phyloP scores from a whole-genome alignment of 2,797 vertebrate species.

The Calcarius lapponicus region DNA sequence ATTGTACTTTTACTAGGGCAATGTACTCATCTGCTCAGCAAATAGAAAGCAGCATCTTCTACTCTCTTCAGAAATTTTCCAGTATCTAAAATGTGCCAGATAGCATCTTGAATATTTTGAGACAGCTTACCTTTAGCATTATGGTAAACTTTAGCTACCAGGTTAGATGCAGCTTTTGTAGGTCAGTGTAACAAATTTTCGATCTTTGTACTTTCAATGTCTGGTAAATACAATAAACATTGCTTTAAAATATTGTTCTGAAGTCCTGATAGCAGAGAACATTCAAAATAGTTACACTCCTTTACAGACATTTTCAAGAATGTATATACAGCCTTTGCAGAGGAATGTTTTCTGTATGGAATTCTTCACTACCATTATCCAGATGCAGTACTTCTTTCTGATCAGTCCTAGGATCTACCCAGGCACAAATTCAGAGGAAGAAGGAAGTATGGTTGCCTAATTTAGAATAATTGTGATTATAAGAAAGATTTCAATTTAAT shows the following conservation, averaged over 20 bases:
- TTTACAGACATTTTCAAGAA: neutral
- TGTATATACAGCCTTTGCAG: neutral
- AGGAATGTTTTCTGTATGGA: neutral
- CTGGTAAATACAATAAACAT: neutral
- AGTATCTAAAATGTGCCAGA: neutral
- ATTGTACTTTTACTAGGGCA: neutral
- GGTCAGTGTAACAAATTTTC: neutral
- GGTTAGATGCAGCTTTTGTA: neutral
- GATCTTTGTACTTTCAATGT: neutral
- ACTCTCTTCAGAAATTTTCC: neutral
- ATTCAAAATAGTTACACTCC: neutral
- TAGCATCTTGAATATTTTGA: neutral
- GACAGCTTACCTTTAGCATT: neutral
- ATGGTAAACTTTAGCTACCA: neutral
- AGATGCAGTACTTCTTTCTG: neutral
- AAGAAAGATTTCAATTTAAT: neutral
- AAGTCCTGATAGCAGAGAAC: neutral
- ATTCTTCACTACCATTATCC: neutral
- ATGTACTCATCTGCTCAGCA: neutral
- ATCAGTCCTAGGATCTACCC: neutral
- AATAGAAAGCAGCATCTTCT: neutral
- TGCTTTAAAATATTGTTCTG: neutral
- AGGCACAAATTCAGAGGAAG: neutral
- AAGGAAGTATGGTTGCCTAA: neutral
- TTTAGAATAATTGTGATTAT: neutral